Base-by-base conservation (phyloP, 2,888 invertebrate genomes). In the Spisula solida region DNA sequence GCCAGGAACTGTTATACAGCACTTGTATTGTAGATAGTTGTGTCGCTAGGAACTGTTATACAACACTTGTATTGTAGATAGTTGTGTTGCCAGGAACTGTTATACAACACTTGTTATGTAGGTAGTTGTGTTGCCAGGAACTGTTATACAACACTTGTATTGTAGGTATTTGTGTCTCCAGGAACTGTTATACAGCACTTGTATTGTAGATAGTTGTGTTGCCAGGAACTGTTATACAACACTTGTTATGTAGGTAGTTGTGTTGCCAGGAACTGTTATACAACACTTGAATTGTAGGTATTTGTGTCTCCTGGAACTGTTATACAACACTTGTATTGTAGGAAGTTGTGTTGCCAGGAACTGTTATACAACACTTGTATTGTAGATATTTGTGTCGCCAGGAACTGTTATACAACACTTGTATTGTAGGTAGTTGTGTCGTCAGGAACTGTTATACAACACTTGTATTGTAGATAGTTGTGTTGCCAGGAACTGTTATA, bases 11-110 rank as follows among this genome's bases (percentile, higher is more conserved):
- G 87, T 90, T 6, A 34, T 92, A 70, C 85, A 88, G 51, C 34
- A n/a, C n/a, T n/a, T 92, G 0, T 88, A 87, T 6, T 48, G 91
- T 16, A 75, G 60, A 78, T 91, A 92, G 70, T 82, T 92, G 25
- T 87, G 31, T 20, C 29, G 83, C 82, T 87, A 12, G 84, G 66
- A 25, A 91, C 82, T 34, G 87, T 90, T 6, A 34, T 92, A 70
- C 85, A 88, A 51, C 34, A n/a, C n/a, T n/a, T 92, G 0, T 88
- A 87, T 6, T 48, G 91, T 16, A 75, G 60, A 78, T 91, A 92
- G 70, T 82, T 92, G 25, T 87, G 31, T 20, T 51, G 83, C 82
- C 88, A 12, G 84, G 66, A 25, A 91, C 82, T 34, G 87, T 90
- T 6, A 34, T 92, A 70, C n/a, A n/a, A n/a, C n/a, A n/a, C n/a